Base-by-base conservation (phyloP, 2,888 invertebrate species). In the Ormyrus labotus region DNA sequence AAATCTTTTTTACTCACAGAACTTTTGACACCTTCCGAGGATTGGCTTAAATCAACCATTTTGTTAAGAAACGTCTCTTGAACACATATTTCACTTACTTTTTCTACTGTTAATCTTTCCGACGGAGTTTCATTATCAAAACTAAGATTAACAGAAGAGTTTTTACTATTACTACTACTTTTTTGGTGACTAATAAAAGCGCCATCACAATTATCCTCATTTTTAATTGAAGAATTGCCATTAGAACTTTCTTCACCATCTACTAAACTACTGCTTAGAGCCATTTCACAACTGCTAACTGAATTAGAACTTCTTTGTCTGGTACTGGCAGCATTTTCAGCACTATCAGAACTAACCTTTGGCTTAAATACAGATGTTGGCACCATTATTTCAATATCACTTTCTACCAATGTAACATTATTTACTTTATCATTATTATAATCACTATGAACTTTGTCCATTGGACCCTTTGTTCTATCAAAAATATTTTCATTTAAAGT, bases 241-340 rank as follows among this genome's bases (percentile, higher is more conserved):
- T 86, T 88, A 4, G 84, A 85, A 83, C 85, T 87, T 5, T 89
- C 90, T 9, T 88, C 88, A 3, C 84, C 88, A 53, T 90, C 90
- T 19, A 86, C 84, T 72, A 90, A 89, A 76, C 89, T 89, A 73
- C 85, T 85, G 60, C 87, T 87, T 19, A 91, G 83, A 65, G 91
- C 91, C 90, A 90, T 91, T 88, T 91, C 91, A 60, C 91, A 91
- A 78, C 91, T 91, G 73, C 90, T 90, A 81, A 91, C 87, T 34
- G 91, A 91, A 83, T 90, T 91, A 2, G 90, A 91, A 63, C 90
- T 91, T 63, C 89, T 85, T 67, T 90, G 88, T 58, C 90, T 85
- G 0, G 83, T 77, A 69, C 34, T 82, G 5, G 71, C 53, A 6
- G 86, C 83, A 78, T 86, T 85, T 48, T 87, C 87, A 5, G 85